Evolutionary conservation across 2,113 vertebrate species (phyloP).

Genomic region (Clarias gariepinus): DNA sequence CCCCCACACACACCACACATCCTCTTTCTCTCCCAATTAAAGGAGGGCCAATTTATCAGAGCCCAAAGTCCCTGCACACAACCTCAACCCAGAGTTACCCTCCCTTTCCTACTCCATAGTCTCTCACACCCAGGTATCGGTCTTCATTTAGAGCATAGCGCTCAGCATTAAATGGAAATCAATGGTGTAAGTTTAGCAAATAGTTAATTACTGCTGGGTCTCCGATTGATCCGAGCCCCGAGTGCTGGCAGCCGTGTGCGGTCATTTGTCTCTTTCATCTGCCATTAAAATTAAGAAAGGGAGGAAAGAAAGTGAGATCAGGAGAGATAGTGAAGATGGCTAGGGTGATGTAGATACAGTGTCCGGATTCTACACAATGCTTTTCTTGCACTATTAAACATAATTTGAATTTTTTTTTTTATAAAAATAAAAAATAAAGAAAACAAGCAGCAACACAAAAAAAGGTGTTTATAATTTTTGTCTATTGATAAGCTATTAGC

Average conservation of each 20-base stretch:
- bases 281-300: constrained; percentile 80
- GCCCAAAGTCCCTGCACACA: constrained; percentile 73
- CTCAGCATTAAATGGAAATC: constrained; percentile 89
- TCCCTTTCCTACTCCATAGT: constrained; percentile 44
- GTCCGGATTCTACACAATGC: not conserved
- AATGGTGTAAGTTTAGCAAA: constrained; percentile 92
- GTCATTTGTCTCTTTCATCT: constrained; percentile 88
- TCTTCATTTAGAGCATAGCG: constrained; percentile 86
- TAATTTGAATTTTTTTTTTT: too few species aligned
- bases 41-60: constrained; percentile 59
- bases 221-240: constrained; percentile 83
- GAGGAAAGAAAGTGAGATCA: constrained; percentile 60
- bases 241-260: constrained; percentile 80
- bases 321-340: constrained; percentile 23
- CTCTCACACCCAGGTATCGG: constrained; percentile 72
- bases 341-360: not conserved
- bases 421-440: not conserved
- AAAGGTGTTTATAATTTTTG: not conserved
- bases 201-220: constrained; percentile 90
- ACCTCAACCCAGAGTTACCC: constrained; percentile 63
- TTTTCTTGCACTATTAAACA: not conserved
- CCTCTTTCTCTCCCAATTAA: constrained; percentile 60
- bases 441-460: constrained; percentile 20
- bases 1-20: constrained; percentile 5
- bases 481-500: constrained; percentile 8